phyloP scores from a whole-genome alignment of 2,113 vertebrate species.

The Gymnorhina tibicen region DNA sequence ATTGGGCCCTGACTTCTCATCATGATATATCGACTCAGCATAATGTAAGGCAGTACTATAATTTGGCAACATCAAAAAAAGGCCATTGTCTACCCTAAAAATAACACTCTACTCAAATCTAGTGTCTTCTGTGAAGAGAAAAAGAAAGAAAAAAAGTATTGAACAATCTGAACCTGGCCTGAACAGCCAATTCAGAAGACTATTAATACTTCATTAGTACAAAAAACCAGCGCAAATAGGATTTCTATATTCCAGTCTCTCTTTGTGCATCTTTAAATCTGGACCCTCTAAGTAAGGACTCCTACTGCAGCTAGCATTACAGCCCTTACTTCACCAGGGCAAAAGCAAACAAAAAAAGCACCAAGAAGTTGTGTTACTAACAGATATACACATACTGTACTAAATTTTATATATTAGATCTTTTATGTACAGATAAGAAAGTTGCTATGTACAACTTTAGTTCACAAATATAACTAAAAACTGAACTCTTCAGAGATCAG shows the following conservation, averaged over 20 bases:
- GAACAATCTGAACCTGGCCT: neutral
- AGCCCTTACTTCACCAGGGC: neutral
- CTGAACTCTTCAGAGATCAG: neutral
- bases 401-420: neutral
- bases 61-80: neutral
- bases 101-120: neutral
- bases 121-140: neutral
- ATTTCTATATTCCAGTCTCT: neutral
- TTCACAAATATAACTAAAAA: neutral
- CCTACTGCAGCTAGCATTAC: neutral
- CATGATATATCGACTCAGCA: neutral
- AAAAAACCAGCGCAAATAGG: neutral
- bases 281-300: neutral
- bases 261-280: neutral
- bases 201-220: neutral
- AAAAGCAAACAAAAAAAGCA: neutral
- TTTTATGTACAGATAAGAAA: neutral
- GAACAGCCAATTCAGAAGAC: neutral
- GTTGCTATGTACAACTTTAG: neutral
- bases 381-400: rapidly evolving
- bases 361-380: neutral
- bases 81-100: neutral
- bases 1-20: neutral
- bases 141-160: neutral
- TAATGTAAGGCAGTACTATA: neutral